phyloP scores from a whole-genome alignment of 2,113 vertebrate genomes.

The Paedocypris sp. region DNA sequence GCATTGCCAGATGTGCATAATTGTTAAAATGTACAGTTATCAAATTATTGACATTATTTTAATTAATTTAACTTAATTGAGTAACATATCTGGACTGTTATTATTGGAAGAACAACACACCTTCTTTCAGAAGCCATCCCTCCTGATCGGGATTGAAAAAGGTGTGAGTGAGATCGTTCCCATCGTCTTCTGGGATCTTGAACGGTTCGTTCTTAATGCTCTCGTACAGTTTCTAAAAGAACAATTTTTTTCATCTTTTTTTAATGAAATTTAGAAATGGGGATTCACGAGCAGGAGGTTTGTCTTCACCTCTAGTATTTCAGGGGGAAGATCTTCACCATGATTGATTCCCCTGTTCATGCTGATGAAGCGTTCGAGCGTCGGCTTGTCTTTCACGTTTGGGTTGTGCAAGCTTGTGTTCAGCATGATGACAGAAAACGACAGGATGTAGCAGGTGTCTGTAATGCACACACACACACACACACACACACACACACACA shows the following conservation, averaged over 20 bases:
- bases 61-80: too few relatives aligned
- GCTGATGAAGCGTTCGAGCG: slow-evolving; percentile 75
- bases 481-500: background rate
- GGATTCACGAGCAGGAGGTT: background rate
- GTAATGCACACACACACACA: slow-evolving; percentile 20
- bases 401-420: slow-evolving; percentile 95
- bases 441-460: slow-evolving; percentile 95
- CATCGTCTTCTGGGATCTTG: slow-evolving; percentile 88
- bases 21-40: background rate
- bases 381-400: slow-evolving; percentile 80
- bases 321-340: slow-evolving; percentile 70
- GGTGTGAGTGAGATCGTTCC: slow-evolving; percentile 84
- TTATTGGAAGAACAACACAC: slow-evolving; percentile 59
- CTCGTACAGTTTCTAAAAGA: slow-evolving; percentile 70
- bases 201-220: slow-evolving; percentile 90
- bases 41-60: background rate
- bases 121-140: slow-evolving; percentile 91
- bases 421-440: slow-evolving; percentile 92
- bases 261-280: too few relatives aligned
- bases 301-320: slow-evolving; percentile 72
- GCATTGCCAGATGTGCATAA: too few relatives aligned
- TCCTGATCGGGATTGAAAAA: slow-evolving; percentile 91
- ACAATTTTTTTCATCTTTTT: background rate
- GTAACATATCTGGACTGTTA: too few relatives aligned
- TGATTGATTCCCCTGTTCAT: slow-evolving; percentile 87